Evolutionary conservation across 2,113 vertebrate species (phyloP).

Genomic region (Synodontis membranacea): DNA sequence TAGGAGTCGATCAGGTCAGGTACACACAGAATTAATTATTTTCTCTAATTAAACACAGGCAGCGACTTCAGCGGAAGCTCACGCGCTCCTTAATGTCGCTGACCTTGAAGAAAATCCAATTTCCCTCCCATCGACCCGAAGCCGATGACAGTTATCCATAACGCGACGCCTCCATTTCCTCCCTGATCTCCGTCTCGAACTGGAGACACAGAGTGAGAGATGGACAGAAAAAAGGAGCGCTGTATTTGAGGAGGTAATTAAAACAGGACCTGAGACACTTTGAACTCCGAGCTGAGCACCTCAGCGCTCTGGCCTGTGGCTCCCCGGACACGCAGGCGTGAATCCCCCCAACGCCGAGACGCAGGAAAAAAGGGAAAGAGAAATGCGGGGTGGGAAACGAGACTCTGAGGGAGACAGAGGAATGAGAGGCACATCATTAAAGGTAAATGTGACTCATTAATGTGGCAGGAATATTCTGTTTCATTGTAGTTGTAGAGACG

Average conservation of each 20-base stretch:
- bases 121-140: conserved; percentile 67
- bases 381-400: conserved; percentile 30
- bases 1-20: conserved; percentile 6
- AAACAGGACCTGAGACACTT: conserved; percentile 54
- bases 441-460: conserved; percentile 33
- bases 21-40: conserved; percentile 27
- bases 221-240: conserved; percentile 44
- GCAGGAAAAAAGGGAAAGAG: conserved; percentile 41
- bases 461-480: conserved; percentile 26
- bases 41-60: conserved; percentile 27
- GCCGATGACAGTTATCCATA: conserved; percentile 62
- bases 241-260: conserved; percentile 73
- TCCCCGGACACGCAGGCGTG: not conserved
- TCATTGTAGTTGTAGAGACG: conserved; percentile 19
- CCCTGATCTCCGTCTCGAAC: conserved; percentile 20
- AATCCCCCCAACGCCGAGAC: conserved; percentile 31
- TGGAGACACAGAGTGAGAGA: conserved; percentile 56
- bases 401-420: conserved; percentile 48
- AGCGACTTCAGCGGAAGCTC: conserved; percentile 58
- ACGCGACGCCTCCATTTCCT: conserved; percentile 67
- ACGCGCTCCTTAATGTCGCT: conserved; percentile 71
- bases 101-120: conserved; percentile 78
- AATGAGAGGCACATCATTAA: conserved; percentile 11
- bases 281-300: conserved; percentile 55
- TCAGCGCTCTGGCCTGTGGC: not conserved